Percentiles rank a stretch among this genome's conserved stretches.
These are phyloP conservation scores for Aplysina aerophoba DNA, from an alignment of 37 sponge, comb jelly and placozoan genomes.

Conservation along the genomic window DNA sequence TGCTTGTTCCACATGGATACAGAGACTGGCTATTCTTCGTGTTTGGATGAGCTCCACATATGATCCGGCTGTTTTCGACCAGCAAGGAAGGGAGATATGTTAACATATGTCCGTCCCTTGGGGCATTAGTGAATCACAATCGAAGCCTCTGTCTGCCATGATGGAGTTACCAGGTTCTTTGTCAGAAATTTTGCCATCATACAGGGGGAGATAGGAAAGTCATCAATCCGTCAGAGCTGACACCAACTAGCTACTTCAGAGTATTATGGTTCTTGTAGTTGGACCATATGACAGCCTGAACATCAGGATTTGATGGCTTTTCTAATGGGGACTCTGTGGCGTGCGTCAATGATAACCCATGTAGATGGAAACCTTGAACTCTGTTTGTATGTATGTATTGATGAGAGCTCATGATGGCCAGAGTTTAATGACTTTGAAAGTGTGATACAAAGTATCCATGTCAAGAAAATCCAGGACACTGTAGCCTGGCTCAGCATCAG, in stretches of 20 bases:
- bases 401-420: neutral
- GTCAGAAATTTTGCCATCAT: neutral
- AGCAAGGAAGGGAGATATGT: slow-evolving; percentile 64
- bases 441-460: slow-evolving; percentile 15
- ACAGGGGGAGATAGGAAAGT: neutral
- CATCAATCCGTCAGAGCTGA: neutral
- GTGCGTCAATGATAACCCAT: slow-evolving; percentile 25
- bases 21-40: slow-evolving; percentile 48
- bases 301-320: slow-evolving; percentile 37
- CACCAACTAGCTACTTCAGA: slow-evolving; percentile 31
- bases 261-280: slow-evolving; percentile 34
- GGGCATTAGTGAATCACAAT: neutral
- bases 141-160: neutral
- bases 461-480: slow-evolving; percentile 21
- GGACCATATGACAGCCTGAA: slow-evolving; percentile 26
- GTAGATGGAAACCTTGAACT: slow-evolving; percentile 32
- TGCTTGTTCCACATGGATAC: slow-evolving; percentile 61
- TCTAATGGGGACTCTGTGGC: slow-evolving; percentile 28
- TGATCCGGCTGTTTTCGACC: slow-evolving; percentile 35
- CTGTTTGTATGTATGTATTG: slow-evolving; percentile 7
- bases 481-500: slow-evolving; percentile 31
- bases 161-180: neutral
- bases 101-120: slow-evolving; percentile 39
- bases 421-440: neutral
- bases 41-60: slow-evolving; percentile 36